A percentile compares a stretch with the other conserved stretches of the same genome.
These are phyloP conservation scores for Plecturocebus donacophilus DNA, from an alignment of 2,113 vertebrate species.

Conservation along the genomic window DNA sequence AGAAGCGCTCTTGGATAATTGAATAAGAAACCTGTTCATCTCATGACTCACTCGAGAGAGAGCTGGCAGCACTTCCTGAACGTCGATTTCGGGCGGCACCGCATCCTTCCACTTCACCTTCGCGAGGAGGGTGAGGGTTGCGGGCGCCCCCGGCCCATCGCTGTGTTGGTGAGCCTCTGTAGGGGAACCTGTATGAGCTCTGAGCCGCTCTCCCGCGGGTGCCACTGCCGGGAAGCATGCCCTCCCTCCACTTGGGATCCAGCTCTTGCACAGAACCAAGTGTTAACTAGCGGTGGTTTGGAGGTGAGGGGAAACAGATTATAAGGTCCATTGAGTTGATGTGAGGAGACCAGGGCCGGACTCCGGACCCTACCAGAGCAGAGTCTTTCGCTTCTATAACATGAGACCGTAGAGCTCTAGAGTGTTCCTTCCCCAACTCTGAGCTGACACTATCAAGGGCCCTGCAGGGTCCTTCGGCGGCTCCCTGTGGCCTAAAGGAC, in stretches of 20 bases:
- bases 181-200: not conserved
- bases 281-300: not conserved
- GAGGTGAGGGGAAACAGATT: not conserved
- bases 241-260: not conserved
- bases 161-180: not conserved
- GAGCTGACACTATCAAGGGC: not conserved
- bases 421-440: not conserved
- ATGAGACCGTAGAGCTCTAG: not conserved
- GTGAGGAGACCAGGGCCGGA: not conserved
- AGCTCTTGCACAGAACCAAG: not conserved
- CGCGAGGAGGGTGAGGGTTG: not conserved
- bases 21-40: not conserved
- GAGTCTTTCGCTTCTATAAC: not conserved
- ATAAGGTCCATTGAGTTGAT: not conserved
- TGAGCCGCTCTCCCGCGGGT: not conserved
- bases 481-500: not conserved
- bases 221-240: rapidly evolving
- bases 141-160: not conserved
- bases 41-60: not conserved
- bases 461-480: not conserved
- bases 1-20: not conserved
- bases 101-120: not conserved
- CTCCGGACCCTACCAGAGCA: not conserved
- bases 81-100: not conserved
- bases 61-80: not conserved